These are phyloP conservation scores for Pangasianodon gigas DNA, from an alignment of 2,113 vertebrate species.

Conservation along the genomic window DNA sequence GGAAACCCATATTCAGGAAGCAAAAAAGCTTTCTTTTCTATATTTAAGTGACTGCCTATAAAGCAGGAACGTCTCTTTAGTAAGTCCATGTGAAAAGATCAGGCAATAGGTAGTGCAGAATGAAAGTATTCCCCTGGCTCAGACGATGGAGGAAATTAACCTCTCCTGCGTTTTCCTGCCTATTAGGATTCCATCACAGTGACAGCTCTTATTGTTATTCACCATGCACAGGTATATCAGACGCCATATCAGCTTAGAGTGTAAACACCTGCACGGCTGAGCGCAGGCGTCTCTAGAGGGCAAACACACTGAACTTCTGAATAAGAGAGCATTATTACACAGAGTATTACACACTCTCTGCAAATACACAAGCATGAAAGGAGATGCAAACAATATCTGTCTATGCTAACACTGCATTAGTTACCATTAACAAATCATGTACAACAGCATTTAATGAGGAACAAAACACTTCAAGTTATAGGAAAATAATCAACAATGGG, in stretches of 20 bases:
- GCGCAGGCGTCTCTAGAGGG: constrained; percentile 76
- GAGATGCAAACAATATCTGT: constrained; percentile 14
- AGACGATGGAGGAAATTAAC: constrained; percentile 60
- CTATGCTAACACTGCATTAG: not conserved
- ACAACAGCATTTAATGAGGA: not conserved
- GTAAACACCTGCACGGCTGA: constrained; percentile 77
- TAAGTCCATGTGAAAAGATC: constrained; percentile 7
- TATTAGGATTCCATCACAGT: constrained; percentile 60
- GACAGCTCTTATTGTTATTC: constrained; percentile 75
- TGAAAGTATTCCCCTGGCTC: constrained; percentile 69
- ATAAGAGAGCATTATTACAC: constrained; percentile 70
- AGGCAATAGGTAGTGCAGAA: constrained; percentile 42
- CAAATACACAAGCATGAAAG: constrained; percentile 19
- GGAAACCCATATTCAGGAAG: not conserved
- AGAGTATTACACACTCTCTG: constrained; percentile 67
- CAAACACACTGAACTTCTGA: constrained; percentile 68
- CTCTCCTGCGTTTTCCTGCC: constrained; percentile 55
- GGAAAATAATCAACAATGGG: no score
- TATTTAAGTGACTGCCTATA: not conserved
- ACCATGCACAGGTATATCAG: constrained; percentile 73
- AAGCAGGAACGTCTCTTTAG: constrained; percentile 10
- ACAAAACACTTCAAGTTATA: not conserved
- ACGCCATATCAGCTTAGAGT: constrained; percentile 56
- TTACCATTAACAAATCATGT: not conserved
- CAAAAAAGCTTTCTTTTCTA: not conserved